Evolutionary conservation across 2,888 invertebrate genomes (phyloP), one percentile per base, ranked within the genome.

Genomic region (Sabatieria punctata): DNA sequence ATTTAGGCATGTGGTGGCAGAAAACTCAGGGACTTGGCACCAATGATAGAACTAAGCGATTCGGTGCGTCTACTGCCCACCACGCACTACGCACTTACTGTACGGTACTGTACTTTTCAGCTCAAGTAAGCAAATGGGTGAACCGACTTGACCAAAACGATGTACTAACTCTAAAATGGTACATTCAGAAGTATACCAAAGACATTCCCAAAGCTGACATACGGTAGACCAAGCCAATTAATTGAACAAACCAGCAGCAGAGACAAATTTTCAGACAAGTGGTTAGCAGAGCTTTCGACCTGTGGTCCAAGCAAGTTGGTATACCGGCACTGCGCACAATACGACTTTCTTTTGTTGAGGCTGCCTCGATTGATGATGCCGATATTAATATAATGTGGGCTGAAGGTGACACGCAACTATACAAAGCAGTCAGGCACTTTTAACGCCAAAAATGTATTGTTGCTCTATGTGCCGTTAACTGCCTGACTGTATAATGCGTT

Each of bases 381-480:
- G 82, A 84, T 61, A 82, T 85, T 52, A 73, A 77, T 47, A 74
- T 84, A 21, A 73, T 75, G 2, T 85, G 84, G 68, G 78, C 75
- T 1, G 71, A 72, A 40, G 63, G 60, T 15, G n/a, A n/a, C n/a
- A n/a, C n/a, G n/a, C n/a, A n/a, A n/a, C n/a, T n/a, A n/a, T n/a
- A n/a, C n/a, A n/a, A n/a, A n/a, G n/a, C n/a, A n/a, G n/a, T n/a
- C n/a, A n/a, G n/a, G n/a, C n/a, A n/a, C n/a, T n/a, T n/a, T n/a
- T n/a, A n/a, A n/a, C n/a, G n/a, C n/a, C n/a, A n/a, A n/a, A n/a
- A n/a, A n/a, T n/a, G n/a, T n/a, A n/a, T n/a, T n/a, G n/a, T n/a
- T n/a, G n/a, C n/a, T n/a, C n/a, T n/a, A n/a, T n/a, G n/a, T n/a
- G n/a, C n/a, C n/a, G n/a, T n/a, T n/a, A n/a, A n/a, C n/a, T n/a